Evolutionary conservation across 2,888 invertebrate genomes (phyloP), one percentile per base, ranked within the genome.

Genomic region (Eristalis tenax): DNA sequence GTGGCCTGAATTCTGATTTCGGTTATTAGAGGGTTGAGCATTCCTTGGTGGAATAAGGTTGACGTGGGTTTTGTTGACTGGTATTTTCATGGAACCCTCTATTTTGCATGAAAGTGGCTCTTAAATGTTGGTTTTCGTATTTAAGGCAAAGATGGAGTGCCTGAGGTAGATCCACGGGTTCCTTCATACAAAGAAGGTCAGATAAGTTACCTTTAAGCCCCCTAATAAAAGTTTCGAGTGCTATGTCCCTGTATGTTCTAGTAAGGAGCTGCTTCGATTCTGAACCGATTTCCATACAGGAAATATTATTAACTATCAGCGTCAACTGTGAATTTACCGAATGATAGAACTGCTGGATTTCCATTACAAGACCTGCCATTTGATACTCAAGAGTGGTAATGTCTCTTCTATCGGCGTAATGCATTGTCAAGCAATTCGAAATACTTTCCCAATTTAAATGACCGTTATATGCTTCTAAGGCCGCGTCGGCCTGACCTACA

Each of bases 381-480:
- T 84, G 70, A 23, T 65, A 75, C 28, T 75, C 75, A 1, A 79
- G 38, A 3, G 79, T 84, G 3, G 61, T 56, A 6, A 84, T 38
- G 35, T 79, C 79, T 0, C 79, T 23, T 63, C 69, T 75, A 26
- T 84, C 79, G 0, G 75, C 77, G 22, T 83, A 77, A 23, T 84
- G 79, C 35, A 73, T 69, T 3, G 73, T 70, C 5, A 83, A 56
- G 11, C 74, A 83, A 15, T 74, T 8, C 13, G 40, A 11, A 18
- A 83, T 83, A n/a, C 50, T 75, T 22, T 79, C 66, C 77, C 68
- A 77, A n/a, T 69, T 73, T 28, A 76, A 18, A 4, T 71, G 71
- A 10, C 65, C 74, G 32, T 69, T 71, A 18, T 56, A 75, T 0
- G 75, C 22, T 50, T 75, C 70, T 22, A 81, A 38, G 13, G 83